A percentile compares a stretch with the other conserved stretches of the same genome.
Conservation (phyloP, 1,140 invertebrate genomes). For the Zophobas morio region DNA sequence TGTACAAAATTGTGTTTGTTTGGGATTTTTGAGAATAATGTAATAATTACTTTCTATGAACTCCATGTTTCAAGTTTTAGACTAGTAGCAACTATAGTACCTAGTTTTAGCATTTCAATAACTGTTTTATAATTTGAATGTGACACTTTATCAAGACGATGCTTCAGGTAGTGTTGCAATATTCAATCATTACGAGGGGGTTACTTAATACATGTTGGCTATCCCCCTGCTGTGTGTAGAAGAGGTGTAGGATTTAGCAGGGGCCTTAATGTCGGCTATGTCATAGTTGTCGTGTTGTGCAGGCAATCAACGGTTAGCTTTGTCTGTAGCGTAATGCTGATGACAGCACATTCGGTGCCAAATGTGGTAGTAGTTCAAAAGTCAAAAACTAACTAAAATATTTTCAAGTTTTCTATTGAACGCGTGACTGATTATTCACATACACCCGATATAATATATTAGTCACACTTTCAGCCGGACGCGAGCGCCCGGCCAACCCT, state of each 20-base stretch:
- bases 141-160: constrained; percentile 39
- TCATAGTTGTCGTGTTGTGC: constrained; percentile 65
- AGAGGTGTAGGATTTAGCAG: constrained; percentile 60
- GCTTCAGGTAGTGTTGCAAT: constrained; percentile 50
- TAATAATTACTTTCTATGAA: constrained; percentile 28
- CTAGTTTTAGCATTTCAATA: constrained; percentile 38
- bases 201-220: constrained; percentile 51
- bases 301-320: constrained; percentile 64
- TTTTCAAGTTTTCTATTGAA: constrained; percentile 56
- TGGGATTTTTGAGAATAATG: constrained; percentile 30
- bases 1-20: constrained; percentile 51
- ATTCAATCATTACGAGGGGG: constrained; percentile 52
- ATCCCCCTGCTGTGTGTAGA: constrained; percentile 47
- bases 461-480: constrained; percentile 4
- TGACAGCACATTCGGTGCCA: constrained; percentile 53
- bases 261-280: constrained; percentile 63
- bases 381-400: constrained; percentile 51
- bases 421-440: constrained; percentile 58
- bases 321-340: constrained; percentile 57
- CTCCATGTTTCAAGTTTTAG: constrained; percentile 28
- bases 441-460: constrained; percentile 29
- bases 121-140: constrained; percentile 40
- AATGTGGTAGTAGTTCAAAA: constrained; percentile 56
- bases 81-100: constrained; percentile 22
- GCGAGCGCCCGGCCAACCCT: constrained; percentile 48